Conservation (phyloP, 2,797 vertebrate species). For the Staurois parvus region DNA sequence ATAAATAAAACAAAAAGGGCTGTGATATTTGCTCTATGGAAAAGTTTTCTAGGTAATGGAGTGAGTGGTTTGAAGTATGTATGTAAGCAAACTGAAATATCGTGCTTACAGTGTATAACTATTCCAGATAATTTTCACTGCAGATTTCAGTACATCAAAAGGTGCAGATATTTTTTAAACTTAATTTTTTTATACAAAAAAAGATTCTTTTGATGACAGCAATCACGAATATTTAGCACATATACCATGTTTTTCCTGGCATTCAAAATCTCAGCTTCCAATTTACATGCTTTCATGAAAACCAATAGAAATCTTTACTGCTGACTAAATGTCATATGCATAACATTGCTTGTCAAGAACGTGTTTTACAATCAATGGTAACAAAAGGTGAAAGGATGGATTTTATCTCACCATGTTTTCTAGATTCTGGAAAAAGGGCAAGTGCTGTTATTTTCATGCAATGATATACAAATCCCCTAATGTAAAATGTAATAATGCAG, state of each 20-base stretch:
- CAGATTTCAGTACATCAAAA: not conserved
- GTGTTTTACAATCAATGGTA: constrained; percentile 62
- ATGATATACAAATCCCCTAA: constrained; percentile 46
- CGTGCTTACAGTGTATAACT: not conserved
- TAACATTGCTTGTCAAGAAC: constrained; percentile 57
- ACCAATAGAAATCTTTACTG: constrained; percentile 49
- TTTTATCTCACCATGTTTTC: constrained; percentile 53
- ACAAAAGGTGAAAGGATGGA: constrained; percentile 60
- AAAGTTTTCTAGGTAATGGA: not conserved
- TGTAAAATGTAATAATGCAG: constrained; percentile 32
- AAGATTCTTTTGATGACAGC: constrained; percentile 19
- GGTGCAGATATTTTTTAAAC: not conserved
- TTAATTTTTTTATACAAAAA: not conserved
- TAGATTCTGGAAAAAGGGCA: constrained; percentile 50
- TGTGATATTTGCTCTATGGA: no score
- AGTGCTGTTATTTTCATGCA: constrained; percentile 32
- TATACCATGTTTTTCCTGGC: constrained; percentile 40
- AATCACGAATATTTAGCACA: constrained; percentile 49
- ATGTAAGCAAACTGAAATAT: not conserved
- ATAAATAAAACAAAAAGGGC: no score
- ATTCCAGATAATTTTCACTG: not conserved
- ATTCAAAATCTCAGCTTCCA: constrained; percentile 57
- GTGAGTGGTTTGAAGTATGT: not conserved
- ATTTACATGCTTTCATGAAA: constrained; percentile 57
- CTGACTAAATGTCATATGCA: constrained; percentile 60